These are phyloP conservation scores for Chrysocyon brachyurus DNA, from an alignment of 2,797 vertebrate species.

Conservation along the genomic window DNA sequence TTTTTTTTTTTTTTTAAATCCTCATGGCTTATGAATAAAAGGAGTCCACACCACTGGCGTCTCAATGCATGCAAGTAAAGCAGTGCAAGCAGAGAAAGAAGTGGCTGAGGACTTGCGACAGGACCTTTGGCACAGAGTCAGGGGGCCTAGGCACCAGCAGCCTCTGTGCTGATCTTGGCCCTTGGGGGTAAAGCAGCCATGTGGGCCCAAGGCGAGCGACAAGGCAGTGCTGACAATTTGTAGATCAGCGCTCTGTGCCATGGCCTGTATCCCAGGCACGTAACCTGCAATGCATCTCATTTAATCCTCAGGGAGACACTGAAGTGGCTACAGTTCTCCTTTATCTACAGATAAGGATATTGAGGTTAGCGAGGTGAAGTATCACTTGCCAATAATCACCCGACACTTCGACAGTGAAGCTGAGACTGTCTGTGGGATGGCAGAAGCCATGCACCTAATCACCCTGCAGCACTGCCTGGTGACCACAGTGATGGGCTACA, in stretches of 20 bases:
- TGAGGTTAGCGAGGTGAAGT: not conserved
- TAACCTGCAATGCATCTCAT: not conserved
- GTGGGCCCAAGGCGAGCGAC: rapidly evolving
- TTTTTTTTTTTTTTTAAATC: too few species aligned
- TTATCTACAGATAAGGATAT: too few species aligned
- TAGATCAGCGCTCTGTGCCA: rapidly evolving
- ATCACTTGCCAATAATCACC: not conserved
- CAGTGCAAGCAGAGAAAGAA: rapidly evolving
- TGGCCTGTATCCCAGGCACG: rapidly evolving
- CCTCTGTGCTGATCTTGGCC: rapidly evolving
- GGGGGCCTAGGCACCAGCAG: not conserved
- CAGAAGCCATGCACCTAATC: not conserved
- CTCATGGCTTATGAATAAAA: not conserved
- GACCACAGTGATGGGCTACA: not conserved
- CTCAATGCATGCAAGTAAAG: too few species aligned
- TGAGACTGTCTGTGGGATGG: not conserved
- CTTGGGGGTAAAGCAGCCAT: rapidly evolving
- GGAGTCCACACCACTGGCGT: rapidly evolving
- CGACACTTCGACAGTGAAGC: not conserved
- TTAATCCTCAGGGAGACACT: not conserved
- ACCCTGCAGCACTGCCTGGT: rapidly evolving
- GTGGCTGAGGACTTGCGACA: not conserved
- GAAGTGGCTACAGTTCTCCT: rapidly evolving
- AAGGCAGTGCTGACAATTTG: rapidly evolving
- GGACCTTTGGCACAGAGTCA: not conserved